Base-by-base conservation (phyloP, 1,140 invertebrate species). In the Schmidtea mediterranea region DNA sequence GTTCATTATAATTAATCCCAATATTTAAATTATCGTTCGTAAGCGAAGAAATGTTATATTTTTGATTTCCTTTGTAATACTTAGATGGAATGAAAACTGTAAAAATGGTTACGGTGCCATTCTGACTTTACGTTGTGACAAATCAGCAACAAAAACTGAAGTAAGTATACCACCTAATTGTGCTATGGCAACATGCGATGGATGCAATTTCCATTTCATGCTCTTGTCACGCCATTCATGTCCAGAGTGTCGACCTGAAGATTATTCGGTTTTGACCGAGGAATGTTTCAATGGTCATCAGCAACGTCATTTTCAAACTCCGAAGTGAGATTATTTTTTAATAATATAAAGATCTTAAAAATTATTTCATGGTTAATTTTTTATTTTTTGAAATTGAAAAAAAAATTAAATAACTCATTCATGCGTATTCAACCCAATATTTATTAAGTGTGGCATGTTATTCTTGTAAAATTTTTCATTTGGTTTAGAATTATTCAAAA, bases 241-340 rank as follows among this genome's bases (percentile, higher is more conserved):
- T 40, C 36, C 36, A 24, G 18, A 43, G 12, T 48, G 46, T 19
- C 46, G 38, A 13, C 3, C 5, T 2, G 19, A 32, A 6, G 46
- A 48, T 23, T 48, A 48, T 15, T 9, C 2, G 5, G 36, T 18
- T 2, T 37, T 48, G 6, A 24, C 15, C 12, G 46, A 24, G 12
- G 16, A 18, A 22, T 48, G 46, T 40, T 15, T 23, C 16, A 48
- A 38, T 37, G 46, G 46, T 3, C 43, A 48, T 15, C 46, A 48
- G 46, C 6, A 37, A 21, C n/a, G 15, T 38, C 23, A 48, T 19
- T 13, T 5, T 12, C 23, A 48, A 18, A 18, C 24, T 9, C 46
- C 46, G 2, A 21, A 32, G 46, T 48, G 6, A 48, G 24, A 22
- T 21, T 5, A 13, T 45, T 45, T 45, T 45, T 32, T n/a, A n/a